Percentiles rank a stretch among this genome's conserved stretches.
These are phyloP conservation scores for Hypomecis atomaria DNA, from an alignment of 2,888 invertebrate genomes.

Conservation along the genomic window DNA sequence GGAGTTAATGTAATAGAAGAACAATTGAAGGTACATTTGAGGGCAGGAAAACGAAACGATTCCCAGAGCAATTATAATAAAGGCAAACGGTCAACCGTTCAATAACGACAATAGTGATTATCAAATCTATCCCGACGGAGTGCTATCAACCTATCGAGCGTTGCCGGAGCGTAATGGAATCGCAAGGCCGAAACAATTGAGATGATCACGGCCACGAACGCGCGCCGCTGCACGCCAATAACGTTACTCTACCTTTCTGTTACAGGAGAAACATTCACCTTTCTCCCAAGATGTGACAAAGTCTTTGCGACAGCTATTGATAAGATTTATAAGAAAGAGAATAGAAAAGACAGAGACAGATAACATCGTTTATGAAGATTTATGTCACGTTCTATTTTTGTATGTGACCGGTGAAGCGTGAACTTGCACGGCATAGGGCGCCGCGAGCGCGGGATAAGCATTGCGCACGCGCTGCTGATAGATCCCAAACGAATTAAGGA, in stretches of 20 bases:
- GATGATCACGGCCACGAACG: conserved; percentile 58
- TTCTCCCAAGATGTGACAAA: conserved; percentile 13
- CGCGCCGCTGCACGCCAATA: conserved; percentile 38
- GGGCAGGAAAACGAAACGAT: conserved; percentile 16
- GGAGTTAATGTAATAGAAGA: neutral
- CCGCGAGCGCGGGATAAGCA: conserved; percentile 48
- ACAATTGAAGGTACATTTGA: neutral
- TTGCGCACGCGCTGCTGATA: conserved; percentile 27
- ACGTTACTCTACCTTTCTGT: conserved; percentile 19
- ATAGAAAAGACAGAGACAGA: conserved; percentile 43
- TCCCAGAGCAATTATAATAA: conserved; percentile 26
- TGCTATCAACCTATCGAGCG: conserved; percentile 53
- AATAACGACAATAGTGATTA: conserved; percentile 42
- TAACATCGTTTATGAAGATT: conserved; percentile 79
- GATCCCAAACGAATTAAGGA: conserved; percentile 52
- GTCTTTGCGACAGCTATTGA: neutral
- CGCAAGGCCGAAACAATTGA: conserved; percentile 77
- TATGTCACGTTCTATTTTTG: conserved; percentile 80
- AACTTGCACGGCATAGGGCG: conserved; percentile 68
- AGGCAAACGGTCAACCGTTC: conserved; percentile 34
- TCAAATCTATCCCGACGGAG: conserved; percentile 41
- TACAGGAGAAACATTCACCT: conserved; percentile 22
- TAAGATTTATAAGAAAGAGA: neutral
- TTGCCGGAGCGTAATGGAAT: conserved; percentile 61
- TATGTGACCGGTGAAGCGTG: conserved; percentile 65